These are phyloP conservation scores for Dendrolimus punctatus DNA, from an alignment of 1,140 invertebrate genomes.

Conservation along the genomic window DNA sequence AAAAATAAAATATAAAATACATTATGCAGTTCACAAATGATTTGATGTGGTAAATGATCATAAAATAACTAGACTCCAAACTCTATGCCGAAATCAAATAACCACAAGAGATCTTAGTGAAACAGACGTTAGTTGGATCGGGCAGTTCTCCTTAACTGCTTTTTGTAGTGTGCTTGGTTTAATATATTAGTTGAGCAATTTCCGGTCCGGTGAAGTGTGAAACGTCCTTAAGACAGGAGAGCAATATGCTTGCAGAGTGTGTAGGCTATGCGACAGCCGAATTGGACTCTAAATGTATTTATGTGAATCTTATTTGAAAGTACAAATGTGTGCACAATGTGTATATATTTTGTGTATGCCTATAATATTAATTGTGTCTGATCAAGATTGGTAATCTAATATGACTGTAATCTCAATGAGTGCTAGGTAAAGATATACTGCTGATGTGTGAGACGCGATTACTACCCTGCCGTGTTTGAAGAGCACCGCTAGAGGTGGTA, in stretches of 20 bases:
- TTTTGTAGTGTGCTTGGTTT: no score
- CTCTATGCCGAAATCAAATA: no score
- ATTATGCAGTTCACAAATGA: no score
- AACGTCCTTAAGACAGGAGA: slow-evolving; percentile 5
- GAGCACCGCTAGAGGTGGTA: slow-evolving; percentile 49
- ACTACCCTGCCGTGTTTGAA: slow-evolving; percentile 53
- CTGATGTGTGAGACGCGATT: slow-evolving; percentile 30
- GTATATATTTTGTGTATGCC: slow-evolving; percentile 64
- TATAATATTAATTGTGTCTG: slow-evolving; percentile 37
- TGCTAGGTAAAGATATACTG: slow-evolving; percentile 41
- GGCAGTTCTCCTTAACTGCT: no score
- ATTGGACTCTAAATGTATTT: slow-evolving; percentile 56
- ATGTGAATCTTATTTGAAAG: slow-evolving; percentile 63
- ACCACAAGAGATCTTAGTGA: no score
- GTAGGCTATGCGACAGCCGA: slow-evolving; percentile 41
- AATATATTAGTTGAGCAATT: no score
- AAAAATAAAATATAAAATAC: no score
- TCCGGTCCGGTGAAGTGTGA: no score
- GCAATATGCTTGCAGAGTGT: slow-evolving; percentile 52
- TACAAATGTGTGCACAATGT: slow-evolving; percentile 65
- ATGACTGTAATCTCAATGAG: slow-evolving; percentile 63
- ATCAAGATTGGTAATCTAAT: slow-evolving; percentile 34
- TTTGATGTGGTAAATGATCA: no score
- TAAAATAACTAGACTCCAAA: no score
- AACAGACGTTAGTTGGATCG: no score